phyloP scores from a whole-genome alignment of 2,797 vertebrate genomes.

The Kryptolebias ocellatus region DNA sequence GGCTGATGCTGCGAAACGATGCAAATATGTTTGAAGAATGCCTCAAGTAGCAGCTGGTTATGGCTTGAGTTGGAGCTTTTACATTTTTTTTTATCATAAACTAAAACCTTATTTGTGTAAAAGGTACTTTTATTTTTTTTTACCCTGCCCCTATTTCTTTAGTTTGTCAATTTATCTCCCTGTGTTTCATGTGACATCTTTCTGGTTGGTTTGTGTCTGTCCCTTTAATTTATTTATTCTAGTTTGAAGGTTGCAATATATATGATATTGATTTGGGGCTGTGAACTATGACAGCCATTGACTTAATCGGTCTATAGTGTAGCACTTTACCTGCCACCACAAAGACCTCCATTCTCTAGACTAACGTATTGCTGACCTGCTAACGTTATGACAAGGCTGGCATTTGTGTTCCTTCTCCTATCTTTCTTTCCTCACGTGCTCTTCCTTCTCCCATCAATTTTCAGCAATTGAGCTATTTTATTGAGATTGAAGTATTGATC shows the following conservation, averaged over 20 bases:
- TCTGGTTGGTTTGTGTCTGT: conserved; percentile 53
- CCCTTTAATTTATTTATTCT: conserved; percentile 74
- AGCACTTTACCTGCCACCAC: conserved; percentile 58
- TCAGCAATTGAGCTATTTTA: conserved; percentile 90
- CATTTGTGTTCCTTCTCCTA: conserved; percentile 65
- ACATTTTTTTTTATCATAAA: conserved; percentile 8
- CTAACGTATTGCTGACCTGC: conserved; percentile 60
- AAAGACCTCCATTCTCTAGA: conserved; percentile 53
- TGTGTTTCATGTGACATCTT: conserved; percentile 60
- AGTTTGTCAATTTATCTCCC: conserved; percentile 53
- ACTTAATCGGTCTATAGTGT: conserved; percentile 55
- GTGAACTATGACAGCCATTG: conserved; percentile 72
- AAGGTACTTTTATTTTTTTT: conserved; percentile 15
- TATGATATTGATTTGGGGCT: conserved; percentile 82
- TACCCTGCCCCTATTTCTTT: conserved; percentile 3
- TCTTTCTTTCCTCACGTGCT: conserved; percentile 50
- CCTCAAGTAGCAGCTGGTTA: conserved; percentile 6
- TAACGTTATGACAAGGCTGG: conserved; percentile 75
- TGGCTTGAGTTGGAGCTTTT: conserved; percentile 12
- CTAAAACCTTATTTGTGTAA: conserved; percentile 11
- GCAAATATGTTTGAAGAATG: conserved; percentile 11
- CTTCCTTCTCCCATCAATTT: conserved; percentile 79
- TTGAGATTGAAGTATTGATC: conserved; percentile 97
- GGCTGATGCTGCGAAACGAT: not conserved
- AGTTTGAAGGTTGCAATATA: conserved; percentile 78